Base-by-base conservation (phyloP, 2,113 vertebrate genomes). In the Rhagologus leucostigma region DNA sequence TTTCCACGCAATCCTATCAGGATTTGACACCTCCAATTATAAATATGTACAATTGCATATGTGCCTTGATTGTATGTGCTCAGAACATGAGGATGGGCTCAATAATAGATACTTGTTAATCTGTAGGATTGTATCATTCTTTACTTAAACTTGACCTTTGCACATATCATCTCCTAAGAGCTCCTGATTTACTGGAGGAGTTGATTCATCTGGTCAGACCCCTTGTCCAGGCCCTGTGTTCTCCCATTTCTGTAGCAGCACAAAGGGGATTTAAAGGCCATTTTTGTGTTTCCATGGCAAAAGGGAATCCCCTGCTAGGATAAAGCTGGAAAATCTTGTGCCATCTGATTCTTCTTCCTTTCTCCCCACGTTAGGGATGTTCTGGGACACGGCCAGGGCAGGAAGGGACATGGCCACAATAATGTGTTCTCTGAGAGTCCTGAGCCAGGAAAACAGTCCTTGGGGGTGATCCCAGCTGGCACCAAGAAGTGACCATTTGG, bases 251-350 rank as follows among this genome's bases (percentile, higher is more conserved):
- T 32, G 41, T 13, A 47, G 42, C 84, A 46, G 56, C 35, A 50
- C 87, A 50, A 80, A 92, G 67, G 78, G 47, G 57, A 73, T 77
- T 93, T 93, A 98, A 98, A 98, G 97, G 96, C 95, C 76, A 81
- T 29, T 91, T 89, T 91, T 83, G 90, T 94, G 93, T 96, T 97
- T 97, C 95, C 82, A 52, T 93, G 83, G 98, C 97, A 89, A 94
- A 94, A 95, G 95, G 97, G 95, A 96, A 94, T 95, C 85, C 94
- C 92, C 92, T 92, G 92, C 92, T 76, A 94, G 95, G 91, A 89
- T 16, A 62, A 92, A 86, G 82, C 81, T 89, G 84, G 75, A 52
- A n/a, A 44, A 29, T 35, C 86, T 94, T 29, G 15, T 19, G 47
- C 90, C 92, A 92, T 68, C 87, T 82, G 74, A 91, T 86, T 59